These are phyloP conservation scores for Torymus tubicola DNA, from an alignment of 2,888 invertebrate species.

Conservation along the genomic window DNA sequence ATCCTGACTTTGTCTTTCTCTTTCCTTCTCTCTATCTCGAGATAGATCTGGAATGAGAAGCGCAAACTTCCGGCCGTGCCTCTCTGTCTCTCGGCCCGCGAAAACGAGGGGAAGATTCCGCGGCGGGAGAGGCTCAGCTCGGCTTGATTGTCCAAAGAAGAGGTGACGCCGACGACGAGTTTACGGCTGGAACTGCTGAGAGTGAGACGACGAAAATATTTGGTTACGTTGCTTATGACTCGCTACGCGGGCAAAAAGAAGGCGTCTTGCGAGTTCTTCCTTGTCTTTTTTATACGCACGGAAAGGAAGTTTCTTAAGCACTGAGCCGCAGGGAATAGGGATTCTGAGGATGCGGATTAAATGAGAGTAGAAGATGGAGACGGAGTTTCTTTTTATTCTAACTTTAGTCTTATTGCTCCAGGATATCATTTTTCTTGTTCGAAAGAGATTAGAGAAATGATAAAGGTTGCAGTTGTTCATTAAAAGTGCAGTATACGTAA, in stretches of 20 bases:
- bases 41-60: slow-evolving; percentile 28
- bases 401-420: no score
- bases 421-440: no score
- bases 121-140: slow-evolving; percentile 22
- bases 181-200: background rate
- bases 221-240: slow-evolving; percentile 5
- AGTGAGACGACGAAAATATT: slow-evolving; percentile 30
- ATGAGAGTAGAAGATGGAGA: no score
- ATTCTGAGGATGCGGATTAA: background rate
- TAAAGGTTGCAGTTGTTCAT: no score
- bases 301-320: background rate
- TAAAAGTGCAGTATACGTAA: no score
- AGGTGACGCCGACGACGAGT: background rate
- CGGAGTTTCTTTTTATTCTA: no score
- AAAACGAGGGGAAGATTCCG: slow-evolving; percentile 43
- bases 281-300: slow-evolving; percentile 15
- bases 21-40: no score
- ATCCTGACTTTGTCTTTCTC: no score
- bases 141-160: slow-evolving; percentile 54
- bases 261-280: background rate
- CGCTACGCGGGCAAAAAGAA: no score
- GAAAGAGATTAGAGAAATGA: no score
- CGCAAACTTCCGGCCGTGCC: slow-evolving; percentile 47
- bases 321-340: background rate
- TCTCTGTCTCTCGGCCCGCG: slow-evolving; percentile 11